Conservation (phyloP, 2,797 vertebrate species). For the Eospalax fontanierii region DNA sequence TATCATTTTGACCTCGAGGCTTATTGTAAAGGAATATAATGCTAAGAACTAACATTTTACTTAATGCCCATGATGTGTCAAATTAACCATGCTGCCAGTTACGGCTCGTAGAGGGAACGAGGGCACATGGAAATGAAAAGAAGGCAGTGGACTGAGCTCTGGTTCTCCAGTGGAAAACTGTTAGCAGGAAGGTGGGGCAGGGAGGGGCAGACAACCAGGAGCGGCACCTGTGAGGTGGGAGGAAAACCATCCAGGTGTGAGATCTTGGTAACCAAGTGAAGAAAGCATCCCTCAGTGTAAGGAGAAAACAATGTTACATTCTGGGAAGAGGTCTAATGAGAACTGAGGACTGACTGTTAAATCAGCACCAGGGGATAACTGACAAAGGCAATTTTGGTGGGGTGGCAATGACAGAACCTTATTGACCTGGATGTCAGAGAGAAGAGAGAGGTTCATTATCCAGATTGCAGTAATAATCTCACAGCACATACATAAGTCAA, state of each 20-base stretch:
- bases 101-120: constrained; percentile 6
- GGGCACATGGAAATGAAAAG: background rate
- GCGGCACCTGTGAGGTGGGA: background rate
- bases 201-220: no score
- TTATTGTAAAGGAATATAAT: constrained; percentile 46
- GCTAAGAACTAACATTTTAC: constrained; percentile 19
- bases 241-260: background rate
- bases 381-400: background rate
- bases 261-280: background rate
- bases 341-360: background rate
- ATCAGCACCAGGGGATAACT: background rate
- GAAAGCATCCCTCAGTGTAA: background rate
- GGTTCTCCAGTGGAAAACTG: background rate
- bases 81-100: background rate
- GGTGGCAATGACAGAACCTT: background rate
- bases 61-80: background rate
- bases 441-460: background rate
- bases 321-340: background rate
- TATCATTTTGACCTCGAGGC: constrained; percentile 27
- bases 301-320: background rate
- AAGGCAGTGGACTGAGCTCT: background rate
- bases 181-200: background rate
- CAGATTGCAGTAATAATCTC: background rate
- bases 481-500: background rate
- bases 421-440: background rate